A percentile compares a stretch with the other conserved stretches of the same genome.
These are phyloP conservation scores for Syngnathus floridae DNA, from an alignment of 2,113 vertebrate genomes.

Conservation along the genomic window DNA sequence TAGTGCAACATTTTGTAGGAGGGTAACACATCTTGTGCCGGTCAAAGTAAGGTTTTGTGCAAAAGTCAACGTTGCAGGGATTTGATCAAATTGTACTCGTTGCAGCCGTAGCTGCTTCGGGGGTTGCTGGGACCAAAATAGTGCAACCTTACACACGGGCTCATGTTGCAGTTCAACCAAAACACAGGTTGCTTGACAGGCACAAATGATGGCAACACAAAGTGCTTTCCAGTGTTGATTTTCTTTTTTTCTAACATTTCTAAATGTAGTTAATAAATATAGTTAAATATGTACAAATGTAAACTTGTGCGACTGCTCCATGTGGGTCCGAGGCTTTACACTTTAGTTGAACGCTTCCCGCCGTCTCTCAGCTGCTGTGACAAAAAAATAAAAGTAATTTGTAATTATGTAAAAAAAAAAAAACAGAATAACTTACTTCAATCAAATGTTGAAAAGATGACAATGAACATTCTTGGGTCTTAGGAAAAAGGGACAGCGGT, in stretches of 20 bases:
- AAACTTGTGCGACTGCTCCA: slow-evolving; percentile 38
- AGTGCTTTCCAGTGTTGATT: slow-evolving; percentile 57
- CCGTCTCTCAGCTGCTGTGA: slow-evolving; percentile 72
- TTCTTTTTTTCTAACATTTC: slow-evolving; percentile 1
- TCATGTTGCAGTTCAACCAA: slow-evolving; percentile 67
- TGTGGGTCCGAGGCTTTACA: slow-evolving; percentile 25
- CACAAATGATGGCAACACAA: slow-evolving; percentile 47
- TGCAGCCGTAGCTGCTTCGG: neutral
- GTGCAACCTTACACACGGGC: slow-evolving; percentile 65
- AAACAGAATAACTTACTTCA: neutral
- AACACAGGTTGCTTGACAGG: slow-evolving; percentile 49
- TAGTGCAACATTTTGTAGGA: slow-evolving; percentile 39
- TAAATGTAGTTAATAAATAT: slow-evolving; percentile 36
- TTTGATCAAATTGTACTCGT: neutral
- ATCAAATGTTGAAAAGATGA: neutral
- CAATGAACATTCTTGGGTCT: neutral
- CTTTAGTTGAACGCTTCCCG: slow-evolving; percentile 61
- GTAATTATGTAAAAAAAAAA: no score
- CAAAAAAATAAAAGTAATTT: slow-evolving; percentile 2
- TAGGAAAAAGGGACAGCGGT: neutral
- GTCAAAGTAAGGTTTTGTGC: slow-evolving; percentile 46
- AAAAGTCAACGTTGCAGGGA: slow-evolving; percentile 43
- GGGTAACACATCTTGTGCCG: slow-evolving; percentile 6
- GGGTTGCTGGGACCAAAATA: slow-evolving; percentile 70
- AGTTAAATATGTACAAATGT: slow-evolving; percentile 41